phyloP scores from a whole-genome alignment of 1,140 invertebrate species.

The Lepidostoma basale region DNA sequence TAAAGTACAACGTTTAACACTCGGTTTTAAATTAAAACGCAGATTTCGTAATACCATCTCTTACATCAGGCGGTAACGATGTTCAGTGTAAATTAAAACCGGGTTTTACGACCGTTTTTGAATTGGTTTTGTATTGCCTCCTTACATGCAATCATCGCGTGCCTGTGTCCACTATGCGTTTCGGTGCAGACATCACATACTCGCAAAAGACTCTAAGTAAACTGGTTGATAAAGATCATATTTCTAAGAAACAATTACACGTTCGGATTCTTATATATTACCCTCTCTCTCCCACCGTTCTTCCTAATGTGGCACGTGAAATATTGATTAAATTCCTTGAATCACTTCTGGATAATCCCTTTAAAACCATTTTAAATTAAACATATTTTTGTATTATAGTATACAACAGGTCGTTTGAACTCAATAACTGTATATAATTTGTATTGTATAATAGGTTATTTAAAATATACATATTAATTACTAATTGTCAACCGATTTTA shows the following conservation, averaged over 20 bases:
- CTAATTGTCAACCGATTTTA: too few relatives aligned
- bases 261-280: conserved; percentile 19
- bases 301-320: too few relatives aligned
- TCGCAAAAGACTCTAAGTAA: conserved; percentile 29
- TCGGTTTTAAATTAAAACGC: conserved; percentile 35
- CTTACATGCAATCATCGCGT: conserved; percentile 37
- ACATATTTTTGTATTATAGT: too few relatives aligned
- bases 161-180: conserved; percentile 35
- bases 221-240: conserved; percentile 32
- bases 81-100: conserved; percentile 38
- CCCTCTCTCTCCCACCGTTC: background rate
- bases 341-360: too few relatives aligned
- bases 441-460: too few relatives aligned
- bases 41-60: conserved; percentile 23
- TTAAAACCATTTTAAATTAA: too few relatives aligned
- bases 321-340: too few relatives aligned
- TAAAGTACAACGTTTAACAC: conserved; percentile 30
- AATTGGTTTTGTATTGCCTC: conserved; percentile 29
- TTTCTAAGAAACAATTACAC: conserved; percentile 22
- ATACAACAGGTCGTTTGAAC: too few relatives aligned
- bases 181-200: conserved; percentile 32
- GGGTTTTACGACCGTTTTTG: conserved; percentile 34
- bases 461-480: too few relatives aligned
- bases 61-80: conserved; percentile 27
- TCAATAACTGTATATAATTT: too few relatives aligned